phyloP scores from a whole-genome alignment of 2,797 vertebrate genomes.

The Morelia viridis region DNA sequence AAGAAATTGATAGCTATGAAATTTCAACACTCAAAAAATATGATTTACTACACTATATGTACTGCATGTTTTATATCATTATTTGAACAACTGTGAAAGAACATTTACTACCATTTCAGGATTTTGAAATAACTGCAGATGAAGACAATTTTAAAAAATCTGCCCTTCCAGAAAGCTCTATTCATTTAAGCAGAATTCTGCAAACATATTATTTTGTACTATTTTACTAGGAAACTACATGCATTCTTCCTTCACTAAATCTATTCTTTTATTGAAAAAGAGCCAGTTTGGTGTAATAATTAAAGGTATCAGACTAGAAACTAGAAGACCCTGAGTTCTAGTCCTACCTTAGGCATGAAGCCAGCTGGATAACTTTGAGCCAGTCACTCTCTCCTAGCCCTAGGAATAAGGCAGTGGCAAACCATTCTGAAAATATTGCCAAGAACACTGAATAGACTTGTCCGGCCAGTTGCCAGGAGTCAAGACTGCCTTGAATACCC shows the following conservation, averaged over 20 bases:
- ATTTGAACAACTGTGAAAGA: conserved; percentile 37
- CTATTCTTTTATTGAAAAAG: neutral
- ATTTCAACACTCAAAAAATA: conserved; percentile 53
- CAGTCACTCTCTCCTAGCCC: neutral
- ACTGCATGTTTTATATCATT: conserved; percentile 48
- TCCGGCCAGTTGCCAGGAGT: neutral
- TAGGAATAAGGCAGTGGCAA: neutral
- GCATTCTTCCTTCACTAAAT: neutral
- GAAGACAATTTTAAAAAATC: neutral
- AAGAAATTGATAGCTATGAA: conserved; percentile 51
- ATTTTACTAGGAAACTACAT: neutral
- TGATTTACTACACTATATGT: conserved; percentile 50
- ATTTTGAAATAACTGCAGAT: neutral
- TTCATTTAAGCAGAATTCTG: neutral
- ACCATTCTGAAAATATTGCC: neutral
- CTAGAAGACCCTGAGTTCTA: neutral
- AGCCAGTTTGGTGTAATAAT: neutral
- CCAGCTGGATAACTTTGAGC: neutral
- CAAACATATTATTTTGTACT: neutral
- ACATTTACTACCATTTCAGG: neutral
- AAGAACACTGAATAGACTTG: neutral
- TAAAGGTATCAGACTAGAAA: neutral
- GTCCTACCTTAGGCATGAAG: neutral
- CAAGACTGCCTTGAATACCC: neutral
- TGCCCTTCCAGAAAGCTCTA: neutral